Conservation (phyloP, 2,888 invertebrate species). For the Macropis europaea region DNA sequence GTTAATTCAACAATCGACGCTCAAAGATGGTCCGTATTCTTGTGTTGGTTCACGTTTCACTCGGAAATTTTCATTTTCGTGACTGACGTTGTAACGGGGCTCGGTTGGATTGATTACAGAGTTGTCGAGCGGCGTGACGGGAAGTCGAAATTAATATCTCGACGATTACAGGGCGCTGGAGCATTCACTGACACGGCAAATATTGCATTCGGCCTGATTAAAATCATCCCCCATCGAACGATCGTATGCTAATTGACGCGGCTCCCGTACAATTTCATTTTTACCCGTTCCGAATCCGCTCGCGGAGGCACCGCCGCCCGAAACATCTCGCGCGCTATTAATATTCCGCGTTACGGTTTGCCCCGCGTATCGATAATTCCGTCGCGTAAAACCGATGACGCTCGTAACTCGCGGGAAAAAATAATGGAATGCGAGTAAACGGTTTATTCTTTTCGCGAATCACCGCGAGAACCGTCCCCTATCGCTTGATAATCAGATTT, state of each 20-base stretch:
- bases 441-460: neutral
- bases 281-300: slow-evolving; percentile 29
- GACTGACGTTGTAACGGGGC: no score
- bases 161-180: neutral
- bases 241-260: slow-evolving; percentile 43
- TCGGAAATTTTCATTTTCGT: no score
- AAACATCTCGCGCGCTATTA: slow-evolving; percentile 6
- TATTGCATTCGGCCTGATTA: slow-evolving; percentile 48
- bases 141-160: slow-evolving; percentile 32
- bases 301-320: neutral
- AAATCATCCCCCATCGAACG: slow-evolving; percentile 34
- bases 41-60: no score
- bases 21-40: no score
- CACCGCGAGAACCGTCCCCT: neutral
- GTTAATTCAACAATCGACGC: no score
- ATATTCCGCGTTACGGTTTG: neutral
- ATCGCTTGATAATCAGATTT: no score
- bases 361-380: slow-evolving; percentile 8
- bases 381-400: neutral
- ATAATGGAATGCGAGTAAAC: neutral
- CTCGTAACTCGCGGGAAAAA: neutral
- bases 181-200: slow-evolving; percentile 25
- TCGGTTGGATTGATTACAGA: slow-evolving; percentile 14
- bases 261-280: slow-evolving; percentile 38
- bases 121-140: slow-evolving; percentile 4